A percentile compares a stretch with the other conserved stretches of the same genome.
Conservation (phyloP, 2,797 vertebrate species). For the Pipistrellus nathusii region DNA sequence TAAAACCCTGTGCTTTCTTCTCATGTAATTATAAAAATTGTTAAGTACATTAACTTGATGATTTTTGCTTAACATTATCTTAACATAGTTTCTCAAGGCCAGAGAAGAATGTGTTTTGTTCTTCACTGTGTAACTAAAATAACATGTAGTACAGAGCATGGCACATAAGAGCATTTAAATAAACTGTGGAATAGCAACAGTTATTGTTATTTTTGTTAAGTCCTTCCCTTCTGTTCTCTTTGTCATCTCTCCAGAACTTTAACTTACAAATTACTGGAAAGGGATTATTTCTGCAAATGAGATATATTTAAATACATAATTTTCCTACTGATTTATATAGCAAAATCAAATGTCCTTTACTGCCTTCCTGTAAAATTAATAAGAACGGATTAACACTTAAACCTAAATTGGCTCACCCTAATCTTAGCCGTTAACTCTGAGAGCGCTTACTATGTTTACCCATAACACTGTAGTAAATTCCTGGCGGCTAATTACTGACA, state of each 20-base stretch:
- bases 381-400: neutral
- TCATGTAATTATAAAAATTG: neutral
- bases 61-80: slow-evolving; percentile 17
- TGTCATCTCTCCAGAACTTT: slow-evolving; percentile 10
- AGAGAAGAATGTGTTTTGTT: neutral
- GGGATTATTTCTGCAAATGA: slow-evolving; percentile 46
- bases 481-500: neutral
- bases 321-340: slow-evolving; percentile 21
- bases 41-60: neutral
- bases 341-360: slow-evolving; percentile 35
- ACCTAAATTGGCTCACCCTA: neutral
- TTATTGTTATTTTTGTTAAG: neutral
- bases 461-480: slow-evolving; percentile 19
- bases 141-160: neutral
- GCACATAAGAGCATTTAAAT: slow-evolving; percentile 23
- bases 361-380: slow-evolving; percentile 56
- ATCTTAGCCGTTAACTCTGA: neutral
- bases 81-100: neutral
- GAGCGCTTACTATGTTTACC: neutral
- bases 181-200: neutral
- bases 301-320: slow-evolving; percentile 32
- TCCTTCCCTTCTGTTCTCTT: neutral
- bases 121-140: neutral
- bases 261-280: slow-evolving; percentile 19
- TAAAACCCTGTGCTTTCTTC: slow-evolving; percentile 20